Evolutionary conservation across 2,888 invertebrate species (phyloP), one percentile per base, ranked within the genome.

Genomic region (Ditula angustiorana): DNA sequence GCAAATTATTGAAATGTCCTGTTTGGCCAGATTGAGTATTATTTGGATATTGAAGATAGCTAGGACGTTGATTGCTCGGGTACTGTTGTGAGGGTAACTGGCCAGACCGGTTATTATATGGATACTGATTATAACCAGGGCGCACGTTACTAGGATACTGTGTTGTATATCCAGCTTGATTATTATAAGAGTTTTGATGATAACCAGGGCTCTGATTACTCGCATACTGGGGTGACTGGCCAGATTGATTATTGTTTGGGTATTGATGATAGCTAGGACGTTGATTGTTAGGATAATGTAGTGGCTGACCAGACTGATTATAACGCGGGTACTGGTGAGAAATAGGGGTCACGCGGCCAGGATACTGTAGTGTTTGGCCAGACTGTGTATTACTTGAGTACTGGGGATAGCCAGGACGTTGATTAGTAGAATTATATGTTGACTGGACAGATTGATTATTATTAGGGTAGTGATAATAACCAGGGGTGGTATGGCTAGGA

Each of bases 281-380:
- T 26, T 41, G 47, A 23, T 7, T 41, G n/a, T 16, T 13, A 10
- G 70, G 63, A 57, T 57, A 59, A 52, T 66, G 61, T 56, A 68
- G 55, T 5, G 52, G 21, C 7, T 56, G 47, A 21, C 50, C 69
- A 30, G 71, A 61, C 41, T 67, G 33, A n/a, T 47, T 62, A 60
- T 61, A 35, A 55, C 37, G 56, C 30, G 21, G 41, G 11, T 21
- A 50, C 37, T 63, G 44, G 65, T 67, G 55, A 65, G 71, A 71
- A 24, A 71, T 69, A 13, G 69, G 65, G 3, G 74, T 68, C 28
- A 61, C 65, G 33, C 73, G 69, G 56, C 67, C 70, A 19, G 69
- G 66, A 52, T 33, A 1, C 7, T 30, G 21, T 52, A 5, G 52
- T n/a, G 19, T 11, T 21, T 33, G 30, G 1, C 33, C 16, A 21